Evolutionary conservation across 2,113 vertebrate genomes (phyloP).

Genomic region (Xenopus borealis): DNA sequence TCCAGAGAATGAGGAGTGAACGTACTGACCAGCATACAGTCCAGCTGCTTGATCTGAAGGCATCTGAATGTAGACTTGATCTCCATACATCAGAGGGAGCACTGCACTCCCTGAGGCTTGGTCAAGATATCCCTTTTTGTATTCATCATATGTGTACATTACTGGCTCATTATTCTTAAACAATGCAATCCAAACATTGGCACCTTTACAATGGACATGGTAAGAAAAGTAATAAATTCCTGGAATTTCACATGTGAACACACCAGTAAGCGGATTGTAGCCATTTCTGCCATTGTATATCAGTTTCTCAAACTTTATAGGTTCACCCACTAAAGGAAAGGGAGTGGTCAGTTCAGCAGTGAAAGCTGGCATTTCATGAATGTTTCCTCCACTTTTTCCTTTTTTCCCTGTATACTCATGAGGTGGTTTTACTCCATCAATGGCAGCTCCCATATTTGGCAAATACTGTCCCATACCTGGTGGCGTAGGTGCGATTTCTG

Average conservation of each 20-base stretch:
- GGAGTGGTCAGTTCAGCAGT: constrained; percentile 87
- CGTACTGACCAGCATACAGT: constrained; percentile 92
- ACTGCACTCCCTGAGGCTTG: constrained; percentile 95
- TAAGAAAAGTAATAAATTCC: constrained; percentile 96
- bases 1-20: constrained; percentile 95
- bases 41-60: constrained; percentile 94
- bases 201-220: constrained; percentile 93
- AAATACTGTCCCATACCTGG: constrained; percentile 77
- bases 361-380: constrained; percentile 86
- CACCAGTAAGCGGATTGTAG: constrained; percentile 88
- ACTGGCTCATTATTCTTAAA: constrained; percentile 93
- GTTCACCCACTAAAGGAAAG: constrained; percentile 86
- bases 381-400: constrained; percentile 27
- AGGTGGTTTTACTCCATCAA: constrained; percentile 70
- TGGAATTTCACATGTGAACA: constrained; percentile 91
- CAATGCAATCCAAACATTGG: constrained; percentile 92
- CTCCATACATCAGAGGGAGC: constrained; percentile 78
- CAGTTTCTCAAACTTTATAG: constrained; percentile 90
- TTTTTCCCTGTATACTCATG: constrained; percentile 77
- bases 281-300: constrained; percentile 91
- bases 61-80: constrained; percentile 88
- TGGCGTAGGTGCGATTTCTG: constrained; percentile 64
- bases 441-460: constrained; percentile 58
- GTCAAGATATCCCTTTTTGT: constrained; percentile 92
- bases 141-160: constrained; percentile 97